Percentiles rank a stretch among this genome's conserved stretches.
Evolutionary conservation across 1,140 invertebrate species (phyloP).

Genomic region (Lucilia cuprina): DNA sequence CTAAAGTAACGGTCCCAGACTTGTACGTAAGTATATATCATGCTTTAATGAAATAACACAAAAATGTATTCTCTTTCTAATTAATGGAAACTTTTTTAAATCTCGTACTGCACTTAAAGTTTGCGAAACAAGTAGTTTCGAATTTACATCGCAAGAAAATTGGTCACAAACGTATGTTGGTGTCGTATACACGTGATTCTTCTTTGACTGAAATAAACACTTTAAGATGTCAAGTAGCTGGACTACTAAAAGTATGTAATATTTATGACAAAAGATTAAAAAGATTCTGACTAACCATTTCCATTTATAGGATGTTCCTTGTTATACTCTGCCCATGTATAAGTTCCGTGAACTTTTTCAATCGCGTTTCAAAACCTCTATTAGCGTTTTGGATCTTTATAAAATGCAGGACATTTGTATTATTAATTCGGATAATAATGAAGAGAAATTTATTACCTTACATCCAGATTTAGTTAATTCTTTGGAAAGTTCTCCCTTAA

Average conservation of each 20-base stretch:
- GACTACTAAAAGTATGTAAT: constrained; percentile 65
- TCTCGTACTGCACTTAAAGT: constrained; percentile 39
- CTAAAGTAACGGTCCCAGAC: constrained; percentile 60
- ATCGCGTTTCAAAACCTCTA: constrained; percentile 78
- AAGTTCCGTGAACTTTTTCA: constrained; percentile 88
- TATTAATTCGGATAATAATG: constrained; percentile 72
- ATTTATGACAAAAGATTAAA: neutral
- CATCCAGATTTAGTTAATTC: constrained; percentile 65
- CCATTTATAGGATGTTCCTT: constrained; percentile 73
- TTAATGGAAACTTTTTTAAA: too few relatives aligned
- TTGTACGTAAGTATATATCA: constrained; percentile 50
- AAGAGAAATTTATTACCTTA: constrained; percentile 74
- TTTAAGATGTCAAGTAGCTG: constrained; percentile 71
- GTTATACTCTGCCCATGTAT: constrained; percentile 79
- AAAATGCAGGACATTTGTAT: constrained; percentile 80
- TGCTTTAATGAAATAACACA: too few relatives aligned
- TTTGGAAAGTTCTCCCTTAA: constrained; percentile 54
- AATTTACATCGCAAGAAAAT: constrained; percentile 83
- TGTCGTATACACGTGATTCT: constrained; percentile 73
- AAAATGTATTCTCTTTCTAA: too few relatives aligned
- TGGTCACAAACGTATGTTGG: constrained; percentile 82
- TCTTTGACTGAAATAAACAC: constrained; percentile 72
- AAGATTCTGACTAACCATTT: neutral
- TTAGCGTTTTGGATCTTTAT: constrained; percentile 82
- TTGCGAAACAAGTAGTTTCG: constrained; percentile 82